Evolutionary conservation across 2,797 vertebrate species (phyloP), one percentile per base, ranked within the genome.

Genomic region (Lutjanus argentimaculatus): DNA sequence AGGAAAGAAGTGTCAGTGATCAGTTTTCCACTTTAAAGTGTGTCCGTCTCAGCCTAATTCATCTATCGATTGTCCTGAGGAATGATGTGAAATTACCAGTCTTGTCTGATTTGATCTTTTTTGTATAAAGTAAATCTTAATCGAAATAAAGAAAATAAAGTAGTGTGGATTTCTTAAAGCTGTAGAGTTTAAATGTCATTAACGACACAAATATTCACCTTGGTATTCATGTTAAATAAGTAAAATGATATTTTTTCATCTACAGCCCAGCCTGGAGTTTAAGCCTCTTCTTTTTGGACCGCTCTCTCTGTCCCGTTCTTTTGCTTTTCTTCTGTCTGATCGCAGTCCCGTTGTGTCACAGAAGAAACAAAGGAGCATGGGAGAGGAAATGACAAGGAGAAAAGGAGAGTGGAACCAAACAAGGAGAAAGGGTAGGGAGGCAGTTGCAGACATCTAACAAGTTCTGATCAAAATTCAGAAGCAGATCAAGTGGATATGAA

Each of bases 401-500:
- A 46, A 82, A 79, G 68, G 43, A 76, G 77, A 79, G 67, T 67
- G 45, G 45, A 67, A 57, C 74, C 62, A 70, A 82, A 79, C 43
- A 57, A 73, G 42, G 45, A 67, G 67, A 55, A 67, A 69, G 48
- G 43, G 70, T 81, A 81, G 65, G 48, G 79, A 78, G 80, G 25
- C 78, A 82, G 82, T 90, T 82, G 82, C 85, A 80, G 78, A 80
- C 89, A 87, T 91, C 89, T 82, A 88, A 85, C 87, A 87, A 85
- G 77, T 86, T 87, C 63, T 90, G 84, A 93, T 92, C 86, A 92
- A 91, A 90, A 91, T 91, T 84, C 87, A 61, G 46, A 79, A 67
- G 79, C 15, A 68, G 83, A 93, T 93, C 90, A 92, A 93, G 89
- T 86, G 83, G 87, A 80, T 84, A 66, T 88, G 80, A 92, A 92